These are phyloP conservation scores for Dusona sp. DNA, from an alignment of 2,888 invertebrate species.

Conservation along the genomic window DNA sequence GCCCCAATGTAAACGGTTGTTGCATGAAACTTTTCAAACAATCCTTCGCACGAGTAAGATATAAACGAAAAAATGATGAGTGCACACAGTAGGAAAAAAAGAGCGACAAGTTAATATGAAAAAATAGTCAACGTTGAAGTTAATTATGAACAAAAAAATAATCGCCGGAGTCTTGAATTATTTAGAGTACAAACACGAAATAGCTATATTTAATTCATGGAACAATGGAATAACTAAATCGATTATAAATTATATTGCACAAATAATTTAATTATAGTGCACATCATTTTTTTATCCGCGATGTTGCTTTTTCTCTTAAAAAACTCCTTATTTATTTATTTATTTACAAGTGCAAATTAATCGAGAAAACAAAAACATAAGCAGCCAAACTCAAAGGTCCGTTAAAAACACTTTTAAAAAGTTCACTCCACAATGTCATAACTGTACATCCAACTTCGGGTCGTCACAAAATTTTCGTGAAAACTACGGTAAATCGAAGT, in stretches of 20 bases:
- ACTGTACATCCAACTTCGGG: neutral
- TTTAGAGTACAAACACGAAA: neutral
- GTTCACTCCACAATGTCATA: neutral
- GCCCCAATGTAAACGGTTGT: constrained; percentile 17
- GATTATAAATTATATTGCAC: neutral
- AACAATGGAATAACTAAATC: neutral
- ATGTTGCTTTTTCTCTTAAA: accelerated
- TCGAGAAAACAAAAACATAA: neutral
- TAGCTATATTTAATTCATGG: neutral
- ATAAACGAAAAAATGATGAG: constrained; percentile 34
- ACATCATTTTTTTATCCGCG: neutral
- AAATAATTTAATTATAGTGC: neutral
- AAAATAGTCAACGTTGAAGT: neutral
- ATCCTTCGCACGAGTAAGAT: constrained; percentile 19
- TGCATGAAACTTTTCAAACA: constrained; percentile 53
- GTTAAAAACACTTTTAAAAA: neutral
- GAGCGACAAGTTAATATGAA: constrained; percentile 3
- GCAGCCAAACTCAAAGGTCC: neutral
- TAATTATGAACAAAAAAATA: neutral
- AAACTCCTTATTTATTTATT: neutral
- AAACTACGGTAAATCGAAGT: constrained; percentile 41
- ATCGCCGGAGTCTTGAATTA: neutral
- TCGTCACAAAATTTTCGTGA: constrained; percentile 40
- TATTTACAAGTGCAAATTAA: neutral
- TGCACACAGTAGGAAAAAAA: neutral